Conservation (phyloP, 2,888 invertebrate species). For the Drosophila infuscata region DNA sequence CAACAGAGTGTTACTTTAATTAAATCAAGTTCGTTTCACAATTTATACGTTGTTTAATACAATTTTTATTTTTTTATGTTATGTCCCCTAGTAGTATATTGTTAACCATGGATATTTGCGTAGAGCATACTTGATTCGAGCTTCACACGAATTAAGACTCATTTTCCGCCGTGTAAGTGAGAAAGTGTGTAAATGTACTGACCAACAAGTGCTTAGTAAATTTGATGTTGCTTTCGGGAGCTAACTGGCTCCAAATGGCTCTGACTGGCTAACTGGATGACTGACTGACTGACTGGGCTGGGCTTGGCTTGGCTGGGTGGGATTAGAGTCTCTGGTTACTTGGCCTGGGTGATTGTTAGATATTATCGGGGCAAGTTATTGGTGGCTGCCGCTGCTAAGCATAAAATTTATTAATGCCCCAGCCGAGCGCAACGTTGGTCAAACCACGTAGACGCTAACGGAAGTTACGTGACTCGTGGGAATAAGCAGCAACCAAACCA, state of each 20-base stretch:
- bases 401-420: slow-evolving; percentile 77
- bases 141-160: not conserved
- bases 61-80: not conserved
- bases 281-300: slow-evolving; percentile 5
- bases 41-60: no score
- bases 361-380: slow-evolving; percentile 77
- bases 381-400: slow-evolving; percentile 67
- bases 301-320: not conserved
- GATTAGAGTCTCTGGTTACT: slow-evolving; percentile 12
- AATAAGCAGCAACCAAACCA: slow-evolving; percentile 54
- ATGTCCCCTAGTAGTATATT: not conserved
- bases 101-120: not conserved
- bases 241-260: slow-evolving; percentile 30
- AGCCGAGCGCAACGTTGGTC: slow-evolving; percentile 42
- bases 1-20: not conserved
- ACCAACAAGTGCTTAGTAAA: slow-evolving; percentile 48
- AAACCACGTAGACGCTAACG: slow-evolving; percentile 65
- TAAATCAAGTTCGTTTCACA: not conserved
- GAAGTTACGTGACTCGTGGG: slow-evolving; percentile 78
- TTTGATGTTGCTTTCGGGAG: slow-evolving; percentile 31
- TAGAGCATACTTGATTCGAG: not conserved
- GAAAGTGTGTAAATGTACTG: slow-evolving; percentile 38
- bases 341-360: slow-evolving; percentile 69
- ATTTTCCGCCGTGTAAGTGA: slow-evolving; percentile 1
- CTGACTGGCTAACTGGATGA: slow-evolving; percentile 1